These are phyloP conservation scores for Nebria brevicollis DNA, from an alignment of 2,888 invertebrate species.

Conservation along the genomic window DNA sequence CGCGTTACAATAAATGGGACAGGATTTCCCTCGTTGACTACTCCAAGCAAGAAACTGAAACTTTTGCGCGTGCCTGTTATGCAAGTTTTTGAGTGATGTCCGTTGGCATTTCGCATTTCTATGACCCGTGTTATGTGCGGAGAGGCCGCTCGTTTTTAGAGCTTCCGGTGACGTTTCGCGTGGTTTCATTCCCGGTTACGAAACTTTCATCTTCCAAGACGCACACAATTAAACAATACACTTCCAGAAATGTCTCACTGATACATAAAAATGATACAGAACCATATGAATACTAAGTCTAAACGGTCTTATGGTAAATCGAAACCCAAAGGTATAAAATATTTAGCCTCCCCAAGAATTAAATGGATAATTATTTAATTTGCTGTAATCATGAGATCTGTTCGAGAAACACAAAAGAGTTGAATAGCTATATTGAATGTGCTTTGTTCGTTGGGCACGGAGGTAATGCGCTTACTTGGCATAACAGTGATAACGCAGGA, in stretches of 20 bases:
- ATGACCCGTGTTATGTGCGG: neutral
- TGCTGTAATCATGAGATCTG: neutral
- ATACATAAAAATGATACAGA: neutral
- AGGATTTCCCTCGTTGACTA: constrained; percentile 34
- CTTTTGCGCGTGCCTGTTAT: neutral
- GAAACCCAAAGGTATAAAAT: too few relatives aligned
- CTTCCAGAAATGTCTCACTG: neutral
- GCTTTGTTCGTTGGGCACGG: neutral
- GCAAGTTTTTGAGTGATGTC: constrained; percentile 47
- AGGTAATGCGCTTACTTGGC: constrained; percentile 1
- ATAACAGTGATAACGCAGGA: neutral
- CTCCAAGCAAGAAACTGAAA: constrained; percentile 18
- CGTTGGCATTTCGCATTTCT: constrained; percentile 11
- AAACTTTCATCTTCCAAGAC: neutral
- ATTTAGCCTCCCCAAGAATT: neutral
- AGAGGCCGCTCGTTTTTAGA: neutral
- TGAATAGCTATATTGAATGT: neutral
- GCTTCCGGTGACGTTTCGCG: neutral
- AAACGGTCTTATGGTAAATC: too few relatives aligned
- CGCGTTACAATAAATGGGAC: constrained; percentile 23
- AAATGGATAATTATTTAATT: neutral
- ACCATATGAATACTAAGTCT: neutral
- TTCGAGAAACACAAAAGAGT: neutral
- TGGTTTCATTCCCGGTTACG: neutral
- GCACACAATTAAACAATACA: neutral